phyloP scores from a whole-genome alignment of 92 coral and sea anemone genomes.

The Pocillopora grandis region DNA sequence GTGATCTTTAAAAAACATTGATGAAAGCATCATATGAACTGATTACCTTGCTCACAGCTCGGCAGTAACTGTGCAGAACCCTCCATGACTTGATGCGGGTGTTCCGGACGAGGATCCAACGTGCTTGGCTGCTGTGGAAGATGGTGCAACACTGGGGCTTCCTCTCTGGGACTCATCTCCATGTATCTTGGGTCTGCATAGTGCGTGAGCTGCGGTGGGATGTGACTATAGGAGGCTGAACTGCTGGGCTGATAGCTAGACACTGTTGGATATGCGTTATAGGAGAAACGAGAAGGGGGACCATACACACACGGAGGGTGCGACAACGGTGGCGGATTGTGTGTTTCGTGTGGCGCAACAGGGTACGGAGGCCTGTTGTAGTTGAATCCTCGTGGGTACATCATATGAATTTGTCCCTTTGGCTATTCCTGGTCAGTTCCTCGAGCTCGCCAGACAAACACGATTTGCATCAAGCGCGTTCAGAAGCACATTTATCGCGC shows the following conservation, averaged over 20 bases:
- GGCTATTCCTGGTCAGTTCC: slow-evolving; percentile 29
- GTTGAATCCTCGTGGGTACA: slow-evolving; percentile 75
- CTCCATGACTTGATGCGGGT: slow-evolving; percentile 44
- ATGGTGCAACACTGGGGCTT: slow-evolving; percentile 74
- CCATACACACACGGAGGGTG: slow-evolving; percentile 80
- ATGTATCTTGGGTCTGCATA: slow-evolving; percentile 70
- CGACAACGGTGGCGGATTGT: slow-evolving; percentile 79
- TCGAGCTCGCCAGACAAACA: slow-evolving; percentile 24
- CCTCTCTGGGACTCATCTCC: slow-evolving; percentile 79
- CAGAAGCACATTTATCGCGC: slow-evolving; percentile 61
- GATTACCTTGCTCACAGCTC: slow-evolving; percentile 88
- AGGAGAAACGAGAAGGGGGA: slow-evolving; percentile 70
- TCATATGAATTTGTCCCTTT: slow-evolving; percentile 16
- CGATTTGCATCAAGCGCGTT: slow-evolving; percentile 18
- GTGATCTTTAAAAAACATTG: slow-evolving; percentile 67
- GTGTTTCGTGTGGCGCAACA: slow-evolving; percentile 68
- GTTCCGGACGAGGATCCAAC: slow-evolving; percentile 54
- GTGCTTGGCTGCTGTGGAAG: slow-evolving; percentile 65
- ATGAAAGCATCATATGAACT: slow-evolving; percentile 50
- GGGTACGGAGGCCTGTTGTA: slow-evolving; percentile 72
- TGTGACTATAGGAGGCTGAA: slow-evolving; percentile 62
- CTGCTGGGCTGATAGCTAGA: slow-evolving; percentile 42
- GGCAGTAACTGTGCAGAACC: slow-evolving; percentile 49
- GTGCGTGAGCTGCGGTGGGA: slow-evolving; percentile 63
- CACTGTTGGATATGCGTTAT: slow-evolving; percentile 62